A percentile compares a stretch with the other conserved stretches of the same genome.
phyloP scores from a whole-genome alignment of 2,888 invertebrate genomes.

The Coelinius sp. region DNA sequence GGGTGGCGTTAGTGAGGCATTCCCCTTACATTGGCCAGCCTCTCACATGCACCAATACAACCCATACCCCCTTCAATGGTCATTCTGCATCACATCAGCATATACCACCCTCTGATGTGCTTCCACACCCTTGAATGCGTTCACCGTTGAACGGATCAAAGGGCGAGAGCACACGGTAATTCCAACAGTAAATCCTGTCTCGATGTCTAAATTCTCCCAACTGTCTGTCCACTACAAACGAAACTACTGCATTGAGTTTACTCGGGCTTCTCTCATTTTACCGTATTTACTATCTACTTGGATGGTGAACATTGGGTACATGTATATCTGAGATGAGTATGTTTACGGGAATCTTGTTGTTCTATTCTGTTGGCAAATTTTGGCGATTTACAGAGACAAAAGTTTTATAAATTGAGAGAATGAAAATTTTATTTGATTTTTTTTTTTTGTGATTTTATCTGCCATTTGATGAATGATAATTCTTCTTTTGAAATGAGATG shows the following conservation, averaged over 20 bases:
- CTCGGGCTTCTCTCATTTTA: constrained; percentile 10
- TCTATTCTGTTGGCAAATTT: too few relatives aligned
- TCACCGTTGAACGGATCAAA: constrained; percentile 47
- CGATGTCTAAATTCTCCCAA: constrained; percentile 16
- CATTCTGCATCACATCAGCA: constrained; percentile 31
- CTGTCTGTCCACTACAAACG: not conserved
- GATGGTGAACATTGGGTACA: not conserved
- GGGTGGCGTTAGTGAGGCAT: constrained; percentile 47
- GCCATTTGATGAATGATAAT: not conserved
- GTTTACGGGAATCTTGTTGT: too few relatives aligned
- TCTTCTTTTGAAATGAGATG: not conserved
- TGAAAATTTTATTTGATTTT: too few relatives aligned
- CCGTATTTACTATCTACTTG: not conserved
- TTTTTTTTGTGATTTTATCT: not conserved
- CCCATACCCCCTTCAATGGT: constrained; percentile 29
- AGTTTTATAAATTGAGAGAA: too few relatives aligned
- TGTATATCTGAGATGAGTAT: not conserved
- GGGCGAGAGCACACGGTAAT: constrained; percentile 56
- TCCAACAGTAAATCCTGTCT: constrained; percentile 58
- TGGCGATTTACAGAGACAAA: too few relatives aligned
- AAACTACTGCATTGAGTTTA: not conserved
- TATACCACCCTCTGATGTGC: constrained; percentile 43
- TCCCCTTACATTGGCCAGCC: constrained; percentile 31
- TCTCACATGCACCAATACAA: constrained; percentile 30
- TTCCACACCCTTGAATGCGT: constrained; percentile 37